Evolutionary conservation across 2,797 vertebrate genomes (phyloP), one percentile per base, ranked within the genome.

Genomic region (Sandelia bainsii): DNA sequence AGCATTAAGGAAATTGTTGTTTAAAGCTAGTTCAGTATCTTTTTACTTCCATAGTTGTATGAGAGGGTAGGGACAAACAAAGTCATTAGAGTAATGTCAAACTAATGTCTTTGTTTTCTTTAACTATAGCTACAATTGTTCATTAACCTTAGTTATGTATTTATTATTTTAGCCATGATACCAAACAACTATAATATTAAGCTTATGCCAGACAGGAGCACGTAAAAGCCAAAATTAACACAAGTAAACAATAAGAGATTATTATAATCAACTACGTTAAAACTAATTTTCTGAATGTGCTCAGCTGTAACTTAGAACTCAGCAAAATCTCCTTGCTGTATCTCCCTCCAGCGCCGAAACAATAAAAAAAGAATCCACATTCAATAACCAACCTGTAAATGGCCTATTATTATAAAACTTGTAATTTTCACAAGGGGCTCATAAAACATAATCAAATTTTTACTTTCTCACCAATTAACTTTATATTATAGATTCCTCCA

Each of bases 361-460:
- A 91, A 89, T 93, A 90, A 91, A 92, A 91, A 81, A 75, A 81
- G 19, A 82, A 86, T 89, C 85, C 82, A 81, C 83, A 80, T 93
- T 93, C 83, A 92, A 93, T 92, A 93, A 91, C 89, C 86, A 86
- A 92, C 88, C 77, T 87, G 74, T 85, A 89, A 91, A 90, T 91
- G 85, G 80, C 79, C 89, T 88, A 76, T 91, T 89, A 92, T 94
- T 92, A 89, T 92, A 83, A 90, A 93, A 92, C 87, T 90, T 93
- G 83, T 92, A 89, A 90, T 93, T 92, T 93, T 92, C 89, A 92
- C 79, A 86, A 87, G 83, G 85, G 77, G 75, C 78, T 82, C 84
- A 87, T 93, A 85, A 93, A 92, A 89, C 81, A 84, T 90, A 82
- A 91, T 93, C 87, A 64, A 75, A 92, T 92, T 92, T 93, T 87